These are phyloP conservation scores for Magallana nippona DNA, from an alignment of 2,888 invertebrate species.

Conservation along the genomic window DNA sequence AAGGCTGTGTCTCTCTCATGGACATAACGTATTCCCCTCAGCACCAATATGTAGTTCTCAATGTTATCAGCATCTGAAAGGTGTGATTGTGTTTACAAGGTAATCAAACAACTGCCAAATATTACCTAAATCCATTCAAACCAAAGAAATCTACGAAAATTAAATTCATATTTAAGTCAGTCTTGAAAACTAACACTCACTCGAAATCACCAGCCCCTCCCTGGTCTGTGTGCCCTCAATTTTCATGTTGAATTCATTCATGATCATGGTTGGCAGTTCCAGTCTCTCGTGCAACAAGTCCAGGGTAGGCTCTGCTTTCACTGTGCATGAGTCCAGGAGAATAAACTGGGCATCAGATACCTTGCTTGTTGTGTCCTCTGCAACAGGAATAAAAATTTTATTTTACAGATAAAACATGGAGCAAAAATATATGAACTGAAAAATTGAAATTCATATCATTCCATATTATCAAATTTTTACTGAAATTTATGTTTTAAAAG, in stretches of 20 bases:
- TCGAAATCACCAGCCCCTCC: constrained; percentile 82
- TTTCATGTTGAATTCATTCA: constrained; percentile 85
- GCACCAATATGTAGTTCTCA: constrained; percentile 79
- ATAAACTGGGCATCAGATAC: constrained; percentile 80
- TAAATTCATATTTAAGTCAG: too few relatives aligned
- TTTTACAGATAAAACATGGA: background rate
- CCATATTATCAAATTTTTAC: background rate
- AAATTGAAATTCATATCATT: background rate
- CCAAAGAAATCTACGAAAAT: too few relatives aligned
- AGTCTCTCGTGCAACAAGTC: constrained; percentile 97
- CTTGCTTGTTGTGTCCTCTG: constrained; percentile 64
- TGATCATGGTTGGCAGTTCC: constrained; percentile 87
- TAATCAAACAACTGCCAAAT: background rate
- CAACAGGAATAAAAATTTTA: background rate
- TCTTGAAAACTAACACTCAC: constrained; percentile 62
- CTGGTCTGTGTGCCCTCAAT: constrained; percentile 93
- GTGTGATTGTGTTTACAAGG: background rate
- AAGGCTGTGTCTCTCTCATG: constrained; percentile 94
- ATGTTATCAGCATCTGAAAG: constrained; percentile 79
- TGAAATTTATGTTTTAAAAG: too few relatives aligned
- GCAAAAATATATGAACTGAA: too few relatives aligned
- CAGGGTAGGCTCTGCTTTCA: constrained; percentile 95
- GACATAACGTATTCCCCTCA: constrained; percentile 93
- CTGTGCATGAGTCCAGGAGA: constrained; percentile 94
- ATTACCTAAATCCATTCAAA: too few relatives aligned